Evolutionary conservation across 2,113 vertebrate genomes (phyloP), one percentile per base, ranked within the genome.

Genomic region (Poeciliopsis occidentalis): DNA sequence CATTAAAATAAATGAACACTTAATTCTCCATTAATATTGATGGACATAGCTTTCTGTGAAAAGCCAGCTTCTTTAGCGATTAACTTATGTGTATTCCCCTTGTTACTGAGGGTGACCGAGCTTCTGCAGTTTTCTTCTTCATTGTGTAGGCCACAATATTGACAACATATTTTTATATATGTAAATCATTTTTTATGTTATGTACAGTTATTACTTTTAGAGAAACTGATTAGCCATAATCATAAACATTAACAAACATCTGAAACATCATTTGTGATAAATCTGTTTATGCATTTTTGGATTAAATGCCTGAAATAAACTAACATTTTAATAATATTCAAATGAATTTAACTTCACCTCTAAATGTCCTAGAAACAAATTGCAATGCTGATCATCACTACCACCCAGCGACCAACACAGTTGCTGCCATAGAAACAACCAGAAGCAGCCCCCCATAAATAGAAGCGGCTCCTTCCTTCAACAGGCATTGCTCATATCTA

Each of bases 401-500:
- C 8, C 51, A 44, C 34, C 8, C 74, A 3, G 65, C 27, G 60
- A 85, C 37, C 5, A 82, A 0, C 26, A 93, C 51, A 67, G 88
- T 85, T n/a, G 85, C 3, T 27, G 81, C 79, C 67, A 84, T 64
- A 19, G 85, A 81, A 0, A 91, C n/a, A 27, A 94, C 5, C 0
- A 85, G 70, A 10, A 92, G 41, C 73, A 88, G 54, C 31, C 79
- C 64, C 4, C 70, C 79, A 2, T 64, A 11, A 19, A 71, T 17
- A 3, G 67, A 69, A 4, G 72, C 60, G 0, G 82, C 75, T 10
- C 83, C 88, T 39, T 91, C 85, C 39, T 32, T 83, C 39, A 60
- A 67, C 64, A 98, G 64, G 71, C 98, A 99, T 22, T 66, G 13
- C 0, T 90, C 10, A 1, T 99, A 99, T 1, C 77, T 89, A 0